phyloP scores from a whole-genome alignment of 2,113 vertebrate genomes.

The Ochotona princeps region DNA sequence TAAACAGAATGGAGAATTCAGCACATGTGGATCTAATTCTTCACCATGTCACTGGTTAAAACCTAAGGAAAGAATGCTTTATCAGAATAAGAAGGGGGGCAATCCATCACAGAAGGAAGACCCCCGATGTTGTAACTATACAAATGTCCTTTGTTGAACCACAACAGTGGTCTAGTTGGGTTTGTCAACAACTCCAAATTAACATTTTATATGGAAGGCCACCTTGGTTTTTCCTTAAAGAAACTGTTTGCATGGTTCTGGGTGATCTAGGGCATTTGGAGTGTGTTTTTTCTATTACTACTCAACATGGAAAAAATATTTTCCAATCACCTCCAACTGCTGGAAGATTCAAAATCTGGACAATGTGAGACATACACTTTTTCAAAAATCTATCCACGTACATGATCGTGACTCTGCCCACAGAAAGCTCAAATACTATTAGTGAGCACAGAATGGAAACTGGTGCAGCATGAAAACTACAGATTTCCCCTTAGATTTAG shows the following conservation, averaged over 20 bases:
- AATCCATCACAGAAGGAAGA: conserved; percentile 46
- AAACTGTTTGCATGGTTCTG: background rate
- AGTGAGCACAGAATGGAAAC: background rate
- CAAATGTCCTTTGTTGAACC: background rate
- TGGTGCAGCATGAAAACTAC: background rate
- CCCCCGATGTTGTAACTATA: conserved; percentile 43
- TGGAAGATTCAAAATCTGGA: conserved; percentile 37
- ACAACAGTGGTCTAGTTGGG: background rate
- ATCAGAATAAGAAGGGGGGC: conserved; percentile 60
- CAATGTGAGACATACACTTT: background rate
- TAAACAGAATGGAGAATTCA: conserved; percentile 69
- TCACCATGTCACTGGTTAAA: conserved; percentile 64
- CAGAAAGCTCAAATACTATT: background rate
- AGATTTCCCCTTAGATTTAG: conserved; percentile 7
- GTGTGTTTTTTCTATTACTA: background rate
- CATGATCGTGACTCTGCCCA: background rate
- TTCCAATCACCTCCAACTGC: conserved; percentile 5
- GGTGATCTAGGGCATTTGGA: background rate
- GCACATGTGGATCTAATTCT: conserved; percentile 78
- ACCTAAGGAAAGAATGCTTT: conserved; percentile 69
- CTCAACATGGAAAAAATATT: conserved; percentile 28
- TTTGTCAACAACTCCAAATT: conserved; percentile 15
- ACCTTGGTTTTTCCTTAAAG: conserved; percentile 41
- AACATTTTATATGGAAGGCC: background rate
- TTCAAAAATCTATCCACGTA: conserved; percentile 1